Conservation (phyloP, 2,888 invertebrate species). For the Nyleta sp. region DNA sequence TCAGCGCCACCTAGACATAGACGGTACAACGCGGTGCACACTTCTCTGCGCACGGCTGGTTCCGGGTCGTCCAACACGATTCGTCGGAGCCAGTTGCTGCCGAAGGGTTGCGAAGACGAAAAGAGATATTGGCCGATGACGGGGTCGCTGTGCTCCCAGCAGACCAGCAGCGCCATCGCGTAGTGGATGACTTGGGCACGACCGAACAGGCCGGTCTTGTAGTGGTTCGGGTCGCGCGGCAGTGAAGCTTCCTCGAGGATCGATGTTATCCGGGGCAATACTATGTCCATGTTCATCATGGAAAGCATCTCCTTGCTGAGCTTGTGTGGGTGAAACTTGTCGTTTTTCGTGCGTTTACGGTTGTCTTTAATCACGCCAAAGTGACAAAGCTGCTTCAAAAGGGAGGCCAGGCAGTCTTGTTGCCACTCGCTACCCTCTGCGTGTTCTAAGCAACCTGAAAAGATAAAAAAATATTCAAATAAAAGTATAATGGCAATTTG, state of each 20-base stretch:
- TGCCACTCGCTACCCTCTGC: constrained; percentile 95
- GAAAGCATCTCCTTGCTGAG: constrained; percentile 90
- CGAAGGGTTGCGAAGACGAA: constrained; percentile 88
- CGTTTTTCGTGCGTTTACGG: constrained; percentile 83
- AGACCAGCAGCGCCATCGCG: constrained; percentile 95
- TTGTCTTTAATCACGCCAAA: constrained; percentile 88
- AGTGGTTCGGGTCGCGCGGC: constrained; percentile 91
- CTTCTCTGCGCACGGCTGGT: constrained; percentile 94
- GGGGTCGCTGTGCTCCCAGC: constrained; percentile 95
- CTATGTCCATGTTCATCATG: constrained; percentile 93
- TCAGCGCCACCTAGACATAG: constrained; percentile 89
- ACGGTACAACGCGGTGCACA: constrained; percentile 95
- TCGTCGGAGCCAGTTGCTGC: constrained; percentile 89
- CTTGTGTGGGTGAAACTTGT: constrained; percentile 88
- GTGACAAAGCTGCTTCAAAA: constrained; percentile 93
- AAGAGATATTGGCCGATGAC: constrained; percentile 91
- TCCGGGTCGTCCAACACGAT: constrained; percentile 96
- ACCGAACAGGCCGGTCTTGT: constrained; percentile 97
- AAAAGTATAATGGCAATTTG: not conserved
- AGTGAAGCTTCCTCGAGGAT: constrained; percentile 94
- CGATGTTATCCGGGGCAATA: constrained; percentile 92
- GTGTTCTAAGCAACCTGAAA: constrained; percentile 85
- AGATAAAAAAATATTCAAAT: not conserved
- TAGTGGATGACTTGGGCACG: constrained; percentile 95
- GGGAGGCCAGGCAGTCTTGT: constrained; percentile 95